These are phyloP conservation scores for Telmatherina bonti DNA, from an alignment of 2,797 vertebrate species.

Conservation along the genomic window DNA sequence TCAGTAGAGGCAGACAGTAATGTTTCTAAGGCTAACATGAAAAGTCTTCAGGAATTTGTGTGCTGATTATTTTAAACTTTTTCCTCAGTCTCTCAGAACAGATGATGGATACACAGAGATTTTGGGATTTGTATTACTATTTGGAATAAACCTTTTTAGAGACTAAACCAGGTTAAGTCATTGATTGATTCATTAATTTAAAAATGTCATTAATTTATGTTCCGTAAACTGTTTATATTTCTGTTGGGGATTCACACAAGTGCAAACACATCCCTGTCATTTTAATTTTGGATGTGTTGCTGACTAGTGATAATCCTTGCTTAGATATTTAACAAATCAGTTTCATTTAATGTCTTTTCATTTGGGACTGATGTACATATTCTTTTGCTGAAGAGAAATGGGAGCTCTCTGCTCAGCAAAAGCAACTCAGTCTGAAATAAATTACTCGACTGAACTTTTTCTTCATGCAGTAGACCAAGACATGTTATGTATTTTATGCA, in stretches of 20 bases:
- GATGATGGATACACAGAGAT: neutral
- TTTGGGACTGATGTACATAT: neutral
- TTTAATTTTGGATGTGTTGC: neutral
- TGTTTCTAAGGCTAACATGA: constrained; percentile 23
- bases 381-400: neutral
- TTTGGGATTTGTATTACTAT: constrained; percentile 12
- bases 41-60: constrained; percentile 38
- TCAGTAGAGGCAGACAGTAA: constrained; percentile 36
- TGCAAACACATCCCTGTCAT: neutral
- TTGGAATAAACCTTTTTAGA: neutral
- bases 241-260: neutral
- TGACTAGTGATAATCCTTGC: neutral
- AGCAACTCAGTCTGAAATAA: neutral
- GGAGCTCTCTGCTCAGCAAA: neutral
- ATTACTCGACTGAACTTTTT: neutral
- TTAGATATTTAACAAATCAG: neutral
- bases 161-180: neutral
- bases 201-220: neutral
- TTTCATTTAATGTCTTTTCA: neutral
- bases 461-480: neutral
- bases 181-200: neutral
- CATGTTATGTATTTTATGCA: neutral
- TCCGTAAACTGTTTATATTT: neutral
- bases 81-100: constrained; percentile 4
- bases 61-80: constrained; percentile 14